These are phyloP conservation scores for Caenorhabditis zanzibari DNA, from an alignment of 2,888 invertebrate species.

Conservation along the genomic window DNA sequence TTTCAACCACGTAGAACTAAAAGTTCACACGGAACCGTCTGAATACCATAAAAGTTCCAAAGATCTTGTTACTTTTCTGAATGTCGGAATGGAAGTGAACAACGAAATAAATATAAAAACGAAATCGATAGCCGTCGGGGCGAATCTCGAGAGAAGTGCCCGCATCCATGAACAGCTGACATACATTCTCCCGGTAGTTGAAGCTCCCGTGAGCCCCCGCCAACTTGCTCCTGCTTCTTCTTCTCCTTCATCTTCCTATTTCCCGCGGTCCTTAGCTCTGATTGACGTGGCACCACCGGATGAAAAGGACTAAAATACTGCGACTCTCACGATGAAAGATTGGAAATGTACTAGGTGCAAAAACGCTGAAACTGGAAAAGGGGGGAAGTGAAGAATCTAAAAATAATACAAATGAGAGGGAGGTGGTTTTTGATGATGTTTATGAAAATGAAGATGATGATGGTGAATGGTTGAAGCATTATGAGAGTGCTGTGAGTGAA, in stretches of 20 bases:
- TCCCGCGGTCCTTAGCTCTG: constrained; percentile 43
- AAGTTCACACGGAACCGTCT: not conserved
- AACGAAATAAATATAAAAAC: constrained; percentile 65
- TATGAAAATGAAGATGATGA: constrained; percentile 28
- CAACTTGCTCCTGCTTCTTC: constrained; percentile 39
- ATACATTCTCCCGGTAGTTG: constrained; percentile 46
- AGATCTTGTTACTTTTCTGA: constrained; percentile 15
- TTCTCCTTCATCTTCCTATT: constrained; percentile 10
- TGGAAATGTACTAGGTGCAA: constrained; percentile 39
- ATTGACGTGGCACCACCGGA: constrained; percentile 55
- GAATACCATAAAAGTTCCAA: not conserved
- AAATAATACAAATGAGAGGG: constrained; percentile 22
- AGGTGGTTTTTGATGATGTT: constrained; percentile 20
- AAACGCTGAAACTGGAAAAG: constrained; percentile 29
- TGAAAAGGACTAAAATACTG: constrained; percentile 34
- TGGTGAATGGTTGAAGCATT: constrained; percentile 23
- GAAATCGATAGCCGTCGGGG: constrained; percentile 60
- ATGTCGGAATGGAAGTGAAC: constrained; percentile 46
- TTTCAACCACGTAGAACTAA: too few relatives aligned
- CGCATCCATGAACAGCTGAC: constrained; percentile 61
- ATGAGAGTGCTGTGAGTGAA: not conserved
- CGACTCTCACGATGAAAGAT: constrained; percentile 22
- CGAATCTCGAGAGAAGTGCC: constrained; percentile 51
- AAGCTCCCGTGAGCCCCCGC: constrained; percentile 26
- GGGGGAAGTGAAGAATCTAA: constrained; percentile 13